These are phyloP conservation scores for Plumapathes pennacea DNA, from an alignment of 92 coral and sea anemone genomes.

Conservation along the genomic window DNA sequence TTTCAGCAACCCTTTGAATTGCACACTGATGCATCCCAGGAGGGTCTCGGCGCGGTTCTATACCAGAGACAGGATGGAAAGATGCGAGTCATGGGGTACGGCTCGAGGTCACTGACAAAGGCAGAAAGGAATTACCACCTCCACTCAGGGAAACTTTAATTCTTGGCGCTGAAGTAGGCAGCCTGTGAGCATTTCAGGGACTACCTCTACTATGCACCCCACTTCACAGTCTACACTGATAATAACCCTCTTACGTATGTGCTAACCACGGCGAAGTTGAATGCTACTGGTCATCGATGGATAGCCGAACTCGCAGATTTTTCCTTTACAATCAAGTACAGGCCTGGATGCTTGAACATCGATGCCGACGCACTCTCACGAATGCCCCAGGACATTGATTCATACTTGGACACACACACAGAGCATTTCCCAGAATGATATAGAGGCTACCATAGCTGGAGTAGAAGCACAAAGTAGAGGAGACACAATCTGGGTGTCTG, in stretches of 20 bases:
- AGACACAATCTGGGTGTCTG: conserved; percentile 27
- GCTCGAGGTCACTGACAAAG: conserved; percentile 22
- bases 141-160: conserved; percentile 23
- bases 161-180: conserved; percentile 27
- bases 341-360: conserved; percentile 14
- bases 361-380: conserved; percentile 34
- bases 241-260: conserved; percentile 24
- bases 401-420: conserved; percentile 24
- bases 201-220: conserved; percentile 4
- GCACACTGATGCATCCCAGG: conserved; percentile 30
- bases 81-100: conserved; percentile 34
- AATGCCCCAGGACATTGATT: conserved; percentile 20
- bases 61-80: conserved; percentile 33
- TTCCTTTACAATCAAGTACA: conserved; percentile 19
- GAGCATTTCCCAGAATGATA: conserved; percentile 2
- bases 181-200: conserved; percentile 32
- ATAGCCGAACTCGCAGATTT: conserved; percentile 28
- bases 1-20: conserved; percentile 17
- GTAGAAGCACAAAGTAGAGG: conserved; percentile 11
- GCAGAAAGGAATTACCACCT: conserved; percentile 39
- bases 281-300: conserved; percentile 44
- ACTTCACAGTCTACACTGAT: conserved; percentile 3
- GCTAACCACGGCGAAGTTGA: conserved; percentile 30
- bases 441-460: conserved; percentile 14
- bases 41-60: conserved; percentile 40